A percentile compares a stretch with the other conserved stretches of the same genome.
Conservation (phyloP, 1,140 invertebrate species). For the Homarus americanus region DNA sequence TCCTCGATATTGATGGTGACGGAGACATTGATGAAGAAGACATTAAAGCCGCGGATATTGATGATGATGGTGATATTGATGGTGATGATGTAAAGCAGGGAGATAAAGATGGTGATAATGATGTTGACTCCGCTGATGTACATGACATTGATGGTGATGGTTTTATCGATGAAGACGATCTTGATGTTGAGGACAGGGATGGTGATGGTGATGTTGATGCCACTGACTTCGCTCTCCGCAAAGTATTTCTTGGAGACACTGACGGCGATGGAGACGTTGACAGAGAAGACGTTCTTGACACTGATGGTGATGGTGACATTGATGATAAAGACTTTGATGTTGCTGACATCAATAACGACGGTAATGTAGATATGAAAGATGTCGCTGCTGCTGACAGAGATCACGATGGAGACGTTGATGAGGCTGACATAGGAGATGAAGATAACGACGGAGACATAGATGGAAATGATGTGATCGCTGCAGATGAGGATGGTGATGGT, state of each 20-base stretch:
- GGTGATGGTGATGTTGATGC: constrained; percentile 68
- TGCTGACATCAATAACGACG: constrained; percentile 71
- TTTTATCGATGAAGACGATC: constrained; percentile 44
- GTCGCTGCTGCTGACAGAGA: constrained; percentile 67
- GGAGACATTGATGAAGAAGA: constrained; percentile 63
- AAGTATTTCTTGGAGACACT: constrained; percentile 49
- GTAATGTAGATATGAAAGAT: constrained; percentile 65
- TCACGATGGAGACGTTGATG: constrained; percentile 71
- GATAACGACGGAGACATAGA: constrained; percentile 73
- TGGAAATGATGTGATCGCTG: constrained; percentile 66
- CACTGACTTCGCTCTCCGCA: constrained; percentile 49
- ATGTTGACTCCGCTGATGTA: constrained; percentile 67
- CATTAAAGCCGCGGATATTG: constrained; percentile 62
- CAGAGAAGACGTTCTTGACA: constrained; percentile 49
- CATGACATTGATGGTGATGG: constrained; percentile 64
- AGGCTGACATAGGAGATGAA: constrained; percentile 69
- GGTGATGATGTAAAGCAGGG: constrained; percentile 49
- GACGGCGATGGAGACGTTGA: constrained; percentile 73
- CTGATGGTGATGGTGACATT: constrained; percentile 66
- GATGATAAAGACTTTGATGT: constrained; percentile 65
- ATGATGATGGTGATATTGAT: constrained; percentile 72
- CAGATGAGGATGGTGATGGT: constrained; percentile 73
- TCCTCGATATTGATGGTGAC: constrained; percentile 53
- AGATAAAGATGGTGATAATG: constrained; percentile 62
- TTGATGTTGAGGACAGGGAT: constrained; percentile 57